Evolutionary conservation across 2,888 invertebrate species (phyloP), one percentile per base, ranked within the genome.

Genomic region (Polyploca ridens): DNA sequence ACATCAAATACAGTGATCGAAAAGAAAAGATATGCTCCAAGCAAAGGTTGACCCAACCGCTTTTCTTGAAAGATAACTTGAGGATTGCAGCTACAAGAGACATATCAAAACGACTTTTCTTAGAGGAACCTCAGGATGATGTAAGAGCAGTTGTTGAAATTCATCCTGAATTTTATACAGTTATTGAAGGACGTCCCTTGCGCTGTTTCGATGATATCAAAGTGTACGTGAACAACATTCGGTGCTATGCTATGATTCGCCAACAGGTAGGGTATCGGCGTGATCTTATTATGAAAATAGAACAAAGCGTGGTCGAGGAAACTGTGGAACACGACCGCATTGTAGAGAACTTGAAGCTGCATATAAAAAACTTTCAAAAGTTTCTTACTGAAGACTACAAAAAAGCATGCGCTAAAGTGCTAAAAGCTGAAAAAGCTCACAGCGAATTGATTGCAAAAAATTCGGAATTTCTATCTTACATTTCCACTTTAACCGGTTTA

Each of bases 131-230:
- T n/a, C 86, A 89, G 41, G 93, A 95, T 74, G 92, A 92, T 68
- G 94, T 95, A 38, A 93, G 94, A 71, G 95, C 95, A 1, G 95
- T 96, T 62, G 90, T 95, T 16, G 96, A 96, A 84, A 93, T 96
- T 54, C 96, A 96, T 81, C 95, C 96, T 0, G 94, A 95, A 69
- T 96, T 96, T 83, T 96, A 95, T 79, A 94, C 94, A 1, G 94
- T 95, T 49, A 93, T 96, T 46, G 94, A 95, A 83, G 96, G 96
- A 8, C 92, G 96, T 44, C 95, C 96, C 0, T 90, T 95, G 35
- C 90, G 94, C 62, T 94, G 95, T 73, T 94, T 93, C 71, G 95
- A 96, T 70, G 95, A 95, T 68, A 90, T 95, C 62, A 90, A 94
- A 70, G 90, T 95, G 10, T 96, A 96, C 77, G 82, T 96, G 5